A percentile compares a stretch with the other conserved stretches of the same genome.
Evolutionary conservation across 2,888 invertebrate genomes (phyloP).

Genomic region (Drosophila sordidula): DNA sequence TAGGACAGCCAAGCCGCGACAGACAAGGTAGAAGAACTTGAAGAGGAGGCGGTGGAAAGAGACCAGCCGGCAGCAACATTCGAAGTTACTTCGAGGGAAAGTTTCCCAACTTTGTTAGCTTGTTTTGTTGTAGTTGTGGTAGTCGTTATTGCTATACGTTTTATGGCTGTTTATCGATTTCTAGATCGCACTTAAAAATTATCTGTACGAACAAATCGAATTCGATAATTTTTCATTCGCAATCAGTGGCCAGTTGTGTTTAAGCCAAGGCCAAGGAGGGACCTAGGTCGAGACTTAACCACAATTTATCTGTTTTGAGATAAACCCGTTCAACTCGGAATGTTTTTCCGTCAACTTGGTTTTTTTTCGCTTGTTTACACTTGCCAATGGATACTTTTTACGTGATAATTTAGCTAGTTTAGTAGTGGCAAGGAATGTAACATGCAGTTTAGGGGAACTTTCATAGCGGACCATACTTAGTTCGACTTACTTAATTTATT

Average conservation of each 20-base stretch:
- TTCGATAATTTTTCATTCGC: slow-evolving; percentile 45
- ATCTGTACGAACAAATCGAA: slow-evolving; percentile 49
- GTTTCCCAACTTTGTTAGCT: slow-evolving; percentile 53
- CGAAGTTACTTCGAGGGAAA: slow-evolving; percentile 65
- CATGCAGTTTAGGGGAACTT: too few relatives aligned
- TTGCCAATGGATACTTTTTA: too few relatives aligned
- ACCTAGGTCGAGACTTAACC: background rate
- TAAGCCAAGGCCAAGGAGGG: background rate
- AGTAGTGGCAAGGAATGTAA: too few relatives aligned
- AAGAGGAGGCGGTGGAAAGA: slow-evolving; percentile 10
- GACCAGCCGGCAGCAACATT: slow-evolving; percentile 25
- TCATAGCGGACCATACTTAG: too few relatives aligned
- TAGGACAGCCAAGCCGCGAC: slow-evolving; percentile 62
- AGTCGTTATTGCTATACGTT: slow-evolving; percentile 13
- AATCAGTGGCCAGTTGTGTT: slow-evolving; percentile 37
- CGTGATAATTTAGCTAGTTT: too few relatives aligned
- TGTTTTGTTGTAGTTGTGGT: slow-evolving; percentile 10
- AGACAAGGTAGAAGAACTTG: slow-evolving; percentile 37
- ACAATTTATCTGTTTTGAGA: background rate
- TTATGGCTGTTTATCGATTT: slow-evolving; percentile 66
- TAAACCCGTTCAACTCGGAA: too few relatives aligned
- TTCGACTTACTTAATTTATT: too few relatives aligned
- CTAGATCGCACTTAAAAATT: slow-evolving; percentile 67
- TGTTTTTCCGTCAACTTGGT: too few relatives aligned
- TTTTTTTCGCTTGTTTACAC: too few relatives aligned